Evolutionary conservation across 2,888 invertebrate species (phyloP).

Genomic region (Punctoribates punctum): DNA sequence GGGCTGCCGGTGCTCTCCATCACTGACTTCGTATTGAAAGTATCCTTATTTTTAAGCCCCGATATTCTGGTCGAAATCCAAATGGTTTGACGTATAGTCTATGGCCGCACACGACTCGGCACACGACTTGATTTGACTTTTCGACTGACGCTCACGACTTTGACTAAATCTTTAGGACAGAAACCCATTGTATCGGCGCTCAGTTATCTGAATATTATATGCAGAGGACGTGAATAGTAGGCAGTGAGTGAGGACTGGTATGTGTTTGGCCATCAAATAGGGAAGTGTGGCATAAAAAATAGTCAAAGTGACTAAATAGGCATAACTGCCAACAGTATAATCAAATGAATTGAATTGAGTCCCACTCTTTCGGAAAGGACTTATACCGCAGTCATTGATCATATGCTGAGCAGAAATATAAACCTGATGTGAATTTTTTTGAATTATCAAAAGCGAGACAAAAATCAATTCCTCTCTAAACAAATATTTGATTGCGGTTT

Average conservation of each 20-base stretch:
- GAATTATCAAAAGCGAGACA: not conserved
- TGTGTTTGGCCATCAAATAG: slow-evolving; percentile 19
- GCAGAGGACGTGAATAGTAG: not conserved
- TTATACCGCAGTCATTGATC: not conserved
- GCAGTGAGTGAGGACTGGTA: not conserved
- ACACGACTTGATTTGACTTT: slow-evolving; percentile 31
- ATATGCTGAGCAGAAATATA: slow-evolving; percentile 4
- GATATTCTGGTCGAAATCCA: not conserved
- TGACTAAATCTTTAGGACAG: not conserved
- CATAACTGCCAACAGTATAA: slow-evolving; percentile 7
- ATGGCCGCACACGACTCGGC: slow-evolving; percentile 8
- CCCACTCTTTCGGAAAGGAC: not conserved
- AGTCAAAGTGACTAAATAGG: not conserved
- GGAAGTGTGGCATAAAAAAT: slow-evolving; percentile 17
- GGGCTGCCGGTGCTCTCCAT: not conserved
- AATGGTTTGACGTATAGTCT: not conserved
- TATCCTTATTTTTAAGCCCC: not conserved
- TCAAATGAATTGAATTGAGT: not conserved
- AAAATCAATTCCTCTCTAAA: not conserved
- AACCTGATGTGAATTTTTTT: slow-evolving; percentile 24
- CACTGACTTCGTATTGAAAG: not conserved
- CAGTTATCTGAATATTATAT: not conserved
- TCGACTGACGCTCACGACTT: not conserved
- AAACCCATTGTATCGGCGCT: not conserved
- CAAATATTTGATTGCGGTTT: slow-evolving; percentile 35